Conservation (phyloP, 2,797 vertebrate species). For the Enteromius treurensis region DNA sequence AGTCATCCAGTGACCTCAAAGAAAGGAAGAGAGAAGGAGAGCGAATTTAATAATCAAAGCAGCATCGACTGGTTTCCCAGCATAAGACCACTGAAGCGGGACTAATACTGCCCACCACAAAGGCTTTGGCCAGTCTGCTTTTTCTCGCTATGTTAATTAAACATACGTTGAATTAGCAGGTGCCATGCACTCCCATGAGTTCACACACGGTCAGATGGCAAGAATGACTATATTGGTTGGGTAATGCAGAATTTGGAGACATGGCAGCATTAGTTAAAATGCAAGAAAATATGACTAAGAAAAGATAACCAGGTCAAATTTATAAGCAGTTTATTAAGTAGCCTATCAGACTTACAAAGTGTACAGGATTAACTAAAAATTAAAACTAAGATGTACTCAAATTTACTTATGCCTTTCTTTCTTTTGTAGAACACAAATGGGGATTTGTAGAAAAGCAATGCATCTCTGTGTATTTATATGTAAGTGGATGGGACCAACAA, state of each 20-base stretch:
- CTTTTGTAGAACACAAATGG: background rate
- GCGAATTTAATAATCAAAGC: constrained; percentile 67
- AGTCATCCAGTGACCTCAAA: constrained; percentile 71
- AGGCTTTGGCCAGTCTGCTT: constrained; percentile 69
- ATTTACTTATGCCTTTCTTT: background rate
- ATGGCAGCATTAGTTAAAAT: constrained; percentile 28
- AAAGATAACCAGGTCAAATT: background rate
- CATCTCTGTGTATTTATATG: background rate
- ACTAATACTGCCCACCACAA: constrained; percentile 71
- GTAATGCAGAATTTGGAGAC: constrained; percentile 36
- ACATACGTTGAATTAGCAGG: constrained; percentile 71
- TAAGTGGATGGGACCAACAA: background rate
- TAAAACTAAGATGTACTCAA: background rate
- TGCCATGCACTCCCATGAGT: constrained; percentile 49
- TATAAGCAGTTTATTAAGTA: constrained; percentile 5
- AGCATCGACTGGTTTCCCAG: constrained; percentile 44
- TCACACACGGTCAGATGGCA: constrained; percentile 51
- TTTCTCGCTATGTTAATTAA: constrained; percentile 82
- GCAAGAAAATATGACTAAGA: background rate
- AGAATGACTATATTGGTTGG: constrained; percentile 32
- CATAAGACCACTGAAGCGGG: constrained; percentile 67
- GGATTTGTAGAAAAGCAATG: background rate
- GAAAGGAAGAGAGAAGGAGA: constrained; percentile 14
- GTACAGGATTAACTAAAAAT: background rate
- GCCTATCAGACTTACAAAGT: background rate